phyloP scores from a whole-genome alignment of 2,797 vertebrate species.

The Molossus alvarezi region DNA sequence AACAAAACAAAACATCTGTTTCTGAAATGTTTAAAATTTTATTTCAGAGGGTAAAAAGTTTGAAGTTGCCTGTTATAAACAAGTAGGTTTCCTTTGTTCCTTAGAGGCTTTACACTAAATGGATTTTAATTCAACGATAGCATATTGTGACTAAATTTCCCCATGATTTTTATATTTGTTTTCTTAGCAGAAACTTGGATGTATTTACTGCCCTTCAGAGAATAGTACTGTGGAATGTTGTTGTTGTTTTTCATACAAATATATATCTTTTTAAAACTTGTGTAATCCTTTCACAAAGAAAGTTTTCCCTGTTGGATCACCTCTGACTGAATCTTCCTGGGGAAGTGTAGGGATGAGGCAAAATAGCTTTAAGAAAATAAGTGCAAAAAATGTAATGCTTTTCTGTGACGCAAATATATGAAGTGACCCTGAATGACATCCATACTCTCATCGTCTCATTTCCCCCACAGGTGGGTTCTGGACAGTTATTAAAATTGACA shows the following conservation, averaged over 20 bases:
- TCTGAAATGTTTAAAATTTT: conserved; percentile 63
- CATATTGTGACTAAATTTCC: conserved; percentile 88
- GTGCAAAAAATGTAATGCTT: background rate
- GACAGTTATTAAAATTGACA: conserved; percentile 76
- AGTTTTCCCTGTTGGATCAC: conserved; percentile 79
- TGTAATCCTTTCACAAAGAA: conserved; percentile 85
- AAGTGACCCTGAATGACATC: conserved; percentile 51
- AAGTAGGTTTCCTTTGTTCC: conserved; percentile 85
- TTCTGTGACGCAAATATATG: conserved; percentile 39
- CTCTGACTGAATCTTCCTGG: conserved; percentile 56
- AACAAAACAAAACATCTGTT: conserved; percentile 74
- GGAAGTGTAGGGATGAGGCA: background rate
- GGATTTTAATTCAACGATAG: conserved; percentile 87
- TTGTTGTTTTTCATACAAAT: conserved; percentile 86
- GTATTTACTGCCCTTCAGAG: conserved; percentile 87
- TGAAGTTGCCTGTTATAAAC: conserved; percentile 87
- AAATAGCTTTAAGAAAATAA: conserved; percentile 62
- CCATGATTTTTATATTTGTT: conserved; percentile 87
- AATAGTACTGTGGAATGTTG: conserved; percentile 84
- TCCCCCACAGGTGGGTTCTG: conserved; percentile 24
- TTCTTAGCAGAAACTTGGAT: conserved; percentile 85
- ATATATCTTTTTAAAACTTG: conserved; percentile 84
- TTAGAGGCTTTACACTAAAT: conserved; percentile 84
- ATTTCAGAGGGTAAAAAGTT: conserved; percentile 83
- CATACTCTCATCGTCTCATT: background rate